Base-by-base conservation (phyloP, 2,113 vertebrate species). In the Bufo gargarizans region DNA sequence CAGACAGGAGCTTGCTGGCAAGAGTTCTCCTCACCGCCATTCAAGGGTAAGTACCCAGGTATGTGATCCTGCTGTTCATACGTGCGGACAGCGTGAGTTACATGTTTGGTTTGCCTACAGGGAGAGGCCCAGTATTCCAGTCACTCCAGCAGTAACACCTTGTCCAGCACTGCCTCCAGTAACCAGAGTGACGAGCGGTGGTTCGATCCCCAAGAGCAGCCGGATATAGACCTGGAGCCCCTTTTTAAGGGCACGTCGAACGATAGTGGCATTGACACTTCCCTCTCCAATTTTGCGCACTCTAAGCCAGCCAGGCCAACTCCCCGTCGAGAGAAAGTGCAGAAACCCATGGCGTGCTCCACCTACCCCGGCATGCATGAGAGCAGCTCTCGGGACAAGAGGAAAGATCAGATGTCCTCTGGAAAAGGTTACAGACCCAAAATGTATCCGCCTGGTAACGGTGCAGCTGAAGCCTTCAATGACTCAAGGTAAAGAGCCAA, bases 121-220 rank as follows among this genome's bases (percentile, higher is more conserved):
- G 95, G 95, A 0, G 97, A 98, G 59, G 89, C 95, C 4, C 97
- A 95, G 53, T 98, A 97, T 91, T 98, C 97, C 13, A 98, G 97
- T 91, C 97, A 97, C 91, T 99, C 97, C 92, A 98, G 97, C 95
- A 99, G 96, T 87, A 98, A 97, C 91, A 99, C 97, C 0, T 93
- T 98, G 67, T 98, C 97, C 92, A 99, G 97, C 77, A 97, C 96
- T 2, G 95, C 97, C 0, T 98, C 97, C 94, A 98, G 97, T 92
- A 93, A 92, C 92, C 97, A 98, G 93, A 97, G 97, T 0, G 97
- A 99, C 0, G 97, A 99, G 69, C 96, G 96, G 82, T 99, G 97
- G 97, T 97, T 96, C 0, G 97, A 97, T 22, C 90, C 92, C 0
- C 86, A 93, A 0, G 96, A 98, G 78, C 90, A 94, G 0, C 77